These are phyloP conservation scores for Syngnathus scovelli DNA, from an alignment of 2,113 vertebrate genomes.

Conservation along the genomic window DNA sequence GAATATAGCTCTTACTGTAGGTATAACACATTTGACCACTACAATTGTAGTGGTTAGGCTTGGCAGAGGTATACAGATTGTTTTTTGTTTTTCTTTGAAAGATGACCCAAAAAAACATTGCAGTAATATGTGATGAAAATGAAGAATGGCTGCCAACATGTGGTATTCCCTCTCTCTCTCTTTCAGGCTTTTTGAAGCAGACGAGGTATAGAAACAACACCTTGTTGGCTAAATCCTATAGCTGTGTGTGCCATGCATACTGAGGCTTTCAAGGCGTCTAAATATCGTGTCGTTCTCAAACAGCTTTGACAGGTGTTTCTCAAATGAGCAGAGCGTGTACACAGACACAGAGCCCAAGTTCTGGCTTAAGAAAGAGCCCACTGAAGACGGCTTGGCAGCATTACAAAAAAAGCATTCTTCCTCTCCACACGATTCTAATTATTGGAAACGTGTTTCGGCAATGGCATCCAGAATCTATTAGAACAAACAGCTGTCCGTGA, in stretches of 20 bases:
- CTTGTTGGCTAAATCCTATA: conserved; percentile 44
- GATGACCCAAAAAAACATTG: background rate
- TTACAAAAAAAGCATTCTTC: conserved; percentile 53
- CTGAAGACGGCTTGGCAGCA: conserved; percentile 52
- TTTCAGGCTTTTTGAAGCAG: conserved; percentile 20
- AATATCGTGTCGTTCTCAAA: conserved; percentile 58
- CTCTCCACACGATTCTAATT: conserved; percentile 62
- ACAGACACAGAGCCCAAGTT: conserved; percentile 48
- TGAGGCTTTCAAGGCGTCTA: conserved; percentile 48
- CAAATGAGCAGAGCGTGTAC: conserved; percentile 45
- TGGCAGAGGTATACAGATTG: background rate
- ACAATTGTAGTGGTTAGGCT: background rate
- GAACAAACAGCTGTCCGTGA: conserved; percentile 66
- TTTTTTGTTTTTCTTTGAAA: background rate
- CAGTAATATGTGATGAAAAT: background rate
- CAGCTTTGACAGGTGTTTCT: conserved; percentile 60
- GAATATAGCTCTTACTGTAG: no score
- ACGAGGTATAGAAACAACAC: conserved; percentile 25
- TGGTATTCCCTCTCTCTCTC: conserved; percentile 1
- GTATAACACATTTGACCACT: background rate
- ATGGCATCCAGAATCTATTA: conserved; percentile 64
- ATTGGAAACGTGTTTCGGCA: conserved; percentile 61
- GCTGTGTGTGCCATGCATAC: conserved; percentile 38
- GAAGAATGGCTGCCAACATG: background rate
- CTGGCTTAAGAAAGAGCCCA: conserved; percentile 44